phyloP scores from a whole-genome alignment of 2,888 invertebrate genomes.

The Acrobasis suavella region DNA sequence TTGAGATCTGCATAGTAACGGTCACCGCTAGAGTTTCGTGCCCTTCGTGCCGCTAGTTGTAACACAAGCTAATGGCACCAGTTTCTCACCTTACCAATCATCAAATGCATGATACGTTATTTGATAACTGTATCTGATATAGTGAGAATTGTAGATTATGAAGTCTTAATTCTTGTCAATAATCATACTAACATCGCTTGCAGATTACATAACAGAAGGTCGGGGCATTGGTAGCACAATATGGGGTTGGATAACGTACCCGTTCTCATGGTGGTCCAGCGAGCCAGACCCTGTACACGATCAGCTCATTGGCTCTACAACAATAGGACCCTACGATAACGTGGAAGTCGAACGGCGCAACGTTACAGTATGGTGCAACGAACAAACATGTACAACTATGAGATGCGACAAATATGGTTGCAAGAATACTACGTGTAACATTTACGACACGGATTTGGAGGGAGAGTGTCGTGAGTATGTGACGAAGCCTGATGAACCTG shows the following conservation, averaged over 20 bases:
- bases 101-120: too few species aligned
- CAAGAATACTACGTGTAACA: constrained; percentile 66
- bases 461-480: constrained; percentile 72
- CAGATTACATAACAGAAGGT: constrained; percentile 61
- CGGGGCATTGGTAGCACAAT: constrained; percentile 66
- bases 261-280: constrained; percentile 68
- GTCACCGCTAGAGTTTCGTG: too few species aligned
- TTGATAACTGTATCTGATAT: too few species aligned
- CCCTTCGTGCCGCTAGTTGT: too few species aligned
- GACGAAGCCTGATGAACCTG: constrained; percentile 46
- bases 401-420: constrained; percentile 65
- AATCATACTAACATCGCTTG: constrained; percentile 46
- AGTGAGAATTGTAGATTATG: too few species aligned
- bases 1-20: too few species aligned
- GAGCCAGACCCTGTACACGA: constrained; percentile 44
- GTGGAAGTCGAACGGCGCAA: constrained; percentile 60
- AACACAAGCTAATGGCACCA: too few species aligned
- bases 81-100: too few species aligned
- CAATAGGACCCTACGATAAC: constrained; percentile 44
- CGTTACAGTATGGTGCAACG: constrained; percentile 73
- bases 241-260: constrained; percentile 76
- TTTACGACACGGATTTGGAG: constrained; percentile 72
- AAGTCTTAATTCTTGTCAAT: constrained; percentile 8
- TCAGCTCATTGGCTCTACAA: constrained; percentile 45
- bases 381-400: constrained; percentile 75